Evolutionary conservation across 30 jellyfish, hydroid and myxozoan genomes (phyloP).

Genomic region (Catostylus mosaicus): DNA sequence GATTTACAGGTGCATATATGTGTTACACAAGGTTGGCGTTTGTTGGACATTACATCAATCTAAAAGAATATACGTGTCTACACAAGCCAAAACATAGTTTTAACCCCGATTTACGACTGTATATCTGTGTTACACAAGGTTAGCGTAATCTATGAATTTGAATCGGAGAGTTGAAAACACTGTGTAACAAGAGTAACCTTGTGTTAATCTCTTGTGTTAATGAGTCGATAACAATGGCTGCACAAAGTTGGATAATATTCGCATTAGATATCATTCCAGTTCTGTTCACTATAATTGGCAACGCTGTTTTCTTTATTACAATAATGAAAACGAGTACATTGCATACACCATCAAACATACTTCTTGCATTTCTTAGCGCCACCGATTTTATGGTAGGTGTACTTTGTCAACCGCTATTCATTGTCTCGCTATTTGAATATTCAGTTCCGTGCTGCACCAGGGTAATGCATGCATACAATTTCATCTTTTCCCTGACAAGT

Average conservation of each 20-base stretch:
- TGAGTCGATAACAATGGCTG: no score
- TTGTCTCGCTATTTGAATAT: background rate
- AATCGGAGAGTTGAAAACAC: no score
- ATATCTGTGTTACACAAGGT: no score
- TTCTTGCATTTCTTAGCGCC: slow-evolving; percentile 1
- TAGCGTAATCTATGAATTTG: no score
- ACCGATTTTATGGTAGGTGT: slow-evolving; percentile 10
- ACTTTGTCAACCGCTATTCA: slow-evolving; percentile 4
- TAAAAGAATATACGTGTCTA: no score
- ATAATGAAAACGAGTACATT: background rate
- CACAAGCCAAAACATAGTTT: no score
- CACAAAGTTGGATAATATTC: background rate
- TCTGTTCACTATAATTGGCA: slow-evolving; percentile 2
- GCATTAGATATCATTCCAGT: background rate
- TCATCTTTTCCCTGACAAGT: background rate
- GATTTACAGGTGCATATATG: no score
- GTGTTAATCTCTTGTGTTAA: no score
- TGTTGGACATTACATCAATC: no score
- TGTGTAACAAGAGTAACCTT: no score
- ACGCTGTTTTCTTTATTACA: slow-evolving; percentile 6
- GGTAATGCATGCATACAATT: background rate
- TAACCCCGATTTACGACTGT: no score
- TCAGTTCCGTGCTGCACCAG: background rate
- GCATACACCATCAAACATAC: slow-evolving; percentile 15
- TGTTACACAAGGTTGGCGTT: no score